Conservation (phyloP, 2,888 invertebrate species). For the Diploptera punctata region DNA sequence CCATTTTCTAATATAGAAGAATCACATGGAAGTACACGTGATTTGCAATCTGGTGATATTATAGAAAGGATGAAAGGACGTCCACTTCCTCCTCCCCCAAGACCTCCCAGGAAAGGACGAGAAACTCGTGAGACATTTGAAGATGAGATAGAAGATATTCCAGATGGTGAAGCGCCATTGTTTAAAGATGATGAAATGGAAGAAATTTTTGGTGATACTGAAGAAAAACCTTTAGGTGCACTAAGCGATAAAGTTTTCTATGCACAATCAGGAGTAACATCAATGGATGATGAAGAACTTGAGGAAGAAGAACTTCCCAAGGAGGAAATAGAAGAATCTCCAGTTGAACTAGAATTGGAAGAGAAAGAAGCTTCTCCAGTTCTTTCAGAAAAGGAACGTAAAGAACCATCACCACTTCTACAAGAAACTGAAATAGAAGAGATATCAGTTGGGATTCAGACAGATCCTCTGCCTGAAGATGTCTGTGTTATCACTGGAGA, state of each 20-base stretch:
- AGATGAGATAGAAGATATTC: slow-evolving; percentile 39
- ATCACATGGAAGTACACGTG: slow-evolving; percentile 52
- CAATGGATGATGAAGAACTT: slow-evolving; percentile 40
- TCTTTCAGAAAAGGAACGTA: not conserved
- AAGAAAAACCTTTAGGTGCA: slow-evolving; percentile 40
- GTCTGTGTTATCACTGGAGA: slow-evolving; percentile 60
- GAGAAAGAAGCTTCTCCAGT: not conserved
- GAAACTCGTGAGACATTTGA: slow-evolving; percentile 36
- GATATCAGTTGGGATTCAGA: slow-evolving; percentile 82
- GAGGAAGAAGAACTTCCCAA: slow-evolving; percentile 35
- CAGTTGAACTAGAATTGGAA: not conserved
- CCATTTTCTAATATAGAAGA: slow-evolving; percentile 23
- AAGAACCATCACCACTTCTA: not conserved
- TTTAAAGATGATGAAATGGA: slow-evolving; percentile 47
- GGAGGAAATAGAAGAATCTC: slow-evolving; percentile 37
- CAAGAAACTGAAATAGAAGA: slow-evolving; percentile 53
- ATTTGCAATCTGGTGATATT: slow-evolving; percentile 76
- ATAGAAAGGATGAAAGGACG: slow-evolving; percentile 85
- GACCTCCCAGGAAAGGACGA: slow-evolving; percentile 74
- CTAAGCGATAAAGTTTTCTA: slow-evolving; percentile 39
- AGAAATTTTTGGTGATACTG: slow-evolving; percentile 18
- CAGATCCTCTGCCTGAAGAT: slow-evolving; percentile 83
- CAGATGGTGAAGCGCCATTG: slow-evolving; percentile 8
- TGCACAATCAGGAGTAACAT: not conserved
- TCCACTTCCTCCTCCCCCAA: slow-evolving; percentile 85